Evolutionary conservation across 2,113 vertebrate genomes (phyloP), one percentile per base, ranked within the genome.

Genomic region (Lophotis ruficrista): DNA sequence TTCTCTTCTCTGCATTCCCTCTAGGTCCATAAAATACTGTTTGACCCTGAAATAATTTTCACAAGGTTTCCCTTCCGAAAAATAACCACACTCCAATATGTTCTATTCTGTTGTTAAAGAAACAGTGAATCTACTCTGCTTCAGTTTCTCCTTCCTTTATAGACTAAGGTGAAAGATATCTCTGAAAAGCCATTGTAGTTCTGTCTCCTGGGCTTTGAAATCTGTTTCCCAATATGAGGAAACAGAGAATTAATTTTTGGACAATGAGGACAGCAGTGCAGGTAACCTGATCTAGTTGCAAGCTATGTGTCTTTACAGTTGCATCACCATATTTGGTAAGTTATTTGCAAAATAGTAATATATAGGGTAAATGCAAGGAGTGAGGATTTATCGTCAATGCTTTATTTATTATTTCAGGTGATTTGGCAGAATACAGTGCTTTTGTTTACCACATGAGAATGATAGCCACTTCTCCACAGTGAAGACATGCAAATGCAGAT

Each of bases 21-120:
- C 61, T 68, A 87, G 30, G 56, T 76, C 57, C 41, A 76, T 85
- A 76, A 91, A 91, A 83, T 54, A 68, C 31, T 83, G 16, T 78
- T 80, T 94, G 87, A 97, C 76, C 90, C 87, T 77, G 76, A 94
- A 89, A 95, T 89, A 86, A 71, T 95, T 91, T 93, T 93, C 21
- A 11, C 53, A 79, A 85, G 18, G 7, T 75, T 94, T 82, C 48
- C 24, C 53, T 58, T 70, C 78, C 82, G 87, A 87, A 90, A 91
- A 95, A 80, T 90, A 93, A 78, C 31, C 14, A 51, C 24, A 38
- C 8, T 93, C 22, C 51, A 85, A 23, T 69, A 76, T n/a, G 14
- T 5, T 88, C 38, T 73, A 12, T 47, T 61, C 30, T 73, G 16
- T 27, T 78, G 18, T 89, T 87, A 71, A 90, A 66, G 68, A 85